Evolutionary conservation across 2,797 vertebrate genomes (phyloP), one percentile per base, ranked within the genome.

Genomic region (Podarcis siculus): DNA sequence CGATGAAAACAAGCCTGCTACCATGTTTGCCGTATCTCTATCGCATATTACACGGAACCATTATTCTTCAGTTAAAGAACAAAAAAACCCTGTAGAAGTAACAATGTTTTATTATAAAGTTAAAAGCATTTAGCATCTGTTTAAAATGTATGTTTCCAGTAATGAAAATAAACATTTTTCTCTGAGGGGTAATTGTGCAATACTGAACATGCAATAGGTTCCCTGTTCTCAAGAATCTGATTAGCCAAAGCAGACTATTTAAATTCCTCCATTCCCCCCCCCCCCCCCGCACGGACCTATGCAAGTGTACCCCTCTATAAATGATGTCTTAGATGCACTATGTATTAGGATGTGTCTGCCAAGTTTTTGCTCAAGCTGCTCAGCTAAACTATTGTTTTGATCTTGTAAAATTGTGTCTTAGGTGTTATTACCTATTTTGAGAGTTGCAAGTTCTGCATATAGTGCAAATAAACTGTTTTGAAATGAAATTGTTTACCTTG

Each of bases 381-480:
- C 19, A 66, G 21, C 45, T 88, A 45, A 67, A 66, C 32, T 9
- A 8, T 55, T 55, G 49, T 55, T 67, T 73, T 82, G 27, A 25
- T 83, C 82, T 55, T 67, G 61, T 66, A 82, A 66, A 64, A 39
- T 17, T 72, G 30, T 35, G 12, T 75, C 30, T 19, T 71, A 37
- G 45, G 17, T 37, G 13, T 8, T 61, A 27, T 45, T 45, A 75
- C 30, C 23, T 86, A 9, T 86, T 86, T 78, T 78, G 3, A 3
- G n/a, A 73, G 13, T 61, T 45, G 39, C 75, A 17, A 2, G 23
- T 88, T 88, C 9, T 30, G 55, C 19, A 58, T 37, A 39, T 25
- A 55, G 42, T 78, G 82, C 64, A 87, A 77, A 42, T 79, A 69
- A 4, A 79, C 39, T 88, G 72, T 49, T 87, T 72, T 78, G 79